Conservation (phyloP, 1,140 invertebrate species). For the Carposina sasakii region DNA sequence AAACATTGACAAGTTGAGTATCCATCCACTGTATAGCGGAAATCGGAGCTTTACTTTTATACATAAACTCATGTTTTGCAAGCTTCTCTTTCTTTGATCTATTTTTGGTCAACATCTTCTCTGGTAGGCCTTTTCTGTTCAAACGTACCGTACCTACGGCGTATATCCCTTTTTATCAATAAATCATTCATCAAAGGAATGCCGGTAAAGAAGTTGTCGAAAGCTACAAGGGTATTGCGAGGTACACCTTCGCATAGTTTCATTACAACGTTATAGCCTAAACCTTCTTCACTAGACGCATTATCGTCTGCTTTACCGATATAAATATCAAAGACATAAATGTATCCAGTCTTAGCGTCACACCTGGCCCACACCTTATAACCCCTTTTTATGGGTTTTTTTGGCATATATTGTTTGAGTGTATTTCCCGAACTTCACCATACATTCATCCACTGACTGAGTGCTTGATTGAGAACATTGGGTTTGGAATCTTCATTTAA, state of each 20-base stretch:
- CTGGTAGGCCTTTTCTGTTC: constrained; percentile 28
- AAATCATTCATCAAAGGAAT: constrained; percentile 23
- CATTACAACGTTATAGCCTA: constrained; percentile 26
- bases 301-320: constrained; percentile 21
- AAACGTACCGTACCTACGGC: constrained; percentile 28
- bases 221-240: constrained; percentile 19
- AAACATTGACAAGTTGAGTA: constrained; percentile 29
- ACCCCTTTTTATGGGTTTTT: constrained; percentile 38
- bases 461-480: constrained; percentile 8
- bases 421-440: constrained; percentile 29
- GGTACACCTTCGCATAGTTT: constrained; percentile 16
- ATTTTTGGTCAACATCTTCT: constrained; percentile 21
- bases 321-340: constrained; percentile 23
- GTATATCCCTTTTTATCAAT: constrained; percentile 25
- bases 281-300: constrained; percentile 22
- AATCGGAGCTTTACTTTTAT: constrained; percentile 25
- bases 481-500: constrained; percentile 13
- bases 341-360: constrained; percentile 21
- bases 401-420: constrained; percentile 30
- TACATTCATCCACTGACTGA: constrained; percentile 29
- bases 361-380: constrained; percentile 33
- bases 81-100: constrained; percentile 12
- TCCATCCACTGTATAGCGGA: constrained; percentile 36
- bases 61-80: constrained; percentile 29
- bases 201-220: constrained; percentile 31